These are phyloP conservation scores for Corythoichthys haematopterus DNA, from an alignment of 2,113 vertebrate species.

Conservation along the genomic window DNA sequence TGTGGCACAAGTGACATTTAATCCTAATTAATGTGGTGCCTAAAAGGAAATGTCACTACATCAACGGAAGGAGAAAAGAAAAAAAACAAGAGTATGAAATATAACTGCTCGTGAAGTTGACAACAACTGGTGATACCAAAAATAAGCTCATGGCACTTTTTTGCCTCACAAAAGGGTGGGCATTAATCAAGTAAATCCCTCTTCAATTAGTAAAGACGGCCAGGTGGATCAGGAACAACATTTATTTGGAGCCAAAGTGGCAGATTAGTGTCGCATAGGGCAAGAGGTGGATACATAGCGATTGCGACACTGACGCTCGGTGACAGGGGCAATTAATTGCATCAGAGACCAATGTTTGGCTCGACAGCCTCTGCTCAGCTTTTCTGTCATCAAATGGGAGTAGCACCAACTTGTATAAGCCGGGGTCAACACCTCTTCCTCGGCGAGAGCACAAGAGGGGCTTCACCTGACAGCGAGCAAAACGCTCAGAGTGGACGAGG, in stretches of 20 bases:
- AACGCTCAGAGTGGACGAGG: not conserved
- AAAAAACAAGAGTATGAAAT: conserved; percentile 8
- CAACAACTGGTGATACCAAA: not conserved
- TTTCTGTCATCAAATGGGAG: conserved; percentile 24
- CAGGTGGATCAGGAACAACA: conserved; percentile 5
- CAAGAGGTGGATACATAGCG: conserved; percentile 31
- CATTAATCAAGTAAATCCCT: conserved; percentile 59
- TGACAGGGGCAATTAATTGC: conserved; percentile 58
- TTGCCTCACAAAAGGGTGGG: conserved; percentile 26
- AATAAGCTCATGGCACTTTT: conserved; percentile 14
- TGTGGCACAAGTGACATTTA: conserved; percentile 14
- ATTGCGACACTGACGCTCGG: conserved; percentile 51
- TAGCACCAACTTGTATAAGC: conserved; percentile 4
- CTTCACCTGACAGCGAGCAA: conserved; percentile 30
- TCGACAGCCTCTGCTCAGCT: conserved; percentile 12
- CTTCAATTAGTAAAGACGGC: conserved; percentile 45
- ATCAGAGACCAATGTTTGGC: conserved; percentile 14
- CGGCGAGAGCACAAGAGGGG: conserved; percentile 15
- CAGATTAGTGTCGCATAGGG: conserved; percentile 43
- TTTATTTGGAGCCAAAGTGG: conserved; percentile 17
- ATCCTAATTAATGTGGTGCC: conserved; percentile 52
- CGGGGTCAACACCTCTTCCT: conserved; percentile 17
- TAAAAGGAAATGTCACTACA: conserved; percentile 36
- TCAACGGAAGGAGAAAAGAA: conserved; percentile 22
- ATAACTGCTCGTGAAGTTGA: conserved; percentile 32